phyloP scores from a whole-genome alignment of 2,888 invertebrate species.

The Luffia ferchaultella region DNA sequence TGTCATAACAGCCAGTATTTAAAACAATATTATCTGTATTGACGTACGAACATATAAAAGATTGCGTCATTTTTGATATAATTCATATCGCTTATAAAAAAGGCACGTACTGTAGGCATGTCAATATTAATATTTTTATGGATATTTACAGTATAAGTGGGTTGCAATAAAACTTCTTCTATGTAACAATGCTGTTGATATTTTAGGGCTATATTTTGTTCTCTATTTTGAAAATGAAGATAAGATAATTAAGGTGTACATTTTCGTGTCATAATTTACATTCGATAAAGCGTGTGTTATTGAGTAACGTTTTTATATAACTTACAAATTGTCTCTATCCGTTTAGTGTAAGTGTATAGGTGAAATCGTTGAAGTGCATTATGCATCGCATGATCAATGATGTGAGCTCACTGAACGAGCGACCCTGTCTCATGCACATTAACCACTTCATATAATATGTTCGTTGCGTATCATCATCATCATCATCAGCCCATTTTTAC shows the following conservation, averaged over 20 bases:
- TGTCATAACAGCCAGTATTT: neutral
- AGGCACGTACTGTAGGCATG: constrained; percentile 17
- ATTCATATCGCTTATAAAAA: constrained; percentile 12
- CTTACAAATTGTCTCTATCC: no score
- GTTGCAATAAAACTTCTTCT: no score
- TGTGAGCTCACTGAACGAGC: neutral
- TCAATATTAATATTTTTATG: constrained; percentile 13
- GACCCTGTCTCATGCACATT: neutral
- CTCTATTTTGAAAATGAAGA: no score
- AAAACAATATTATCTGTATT: neutral
- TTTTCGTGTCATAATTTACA: no score
- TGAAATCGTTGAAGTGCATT: neutral
- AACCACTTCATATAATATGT: no score
- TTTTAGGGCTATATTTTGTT: no score
- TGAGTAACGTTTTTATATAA: no score
- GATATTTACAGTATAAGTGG: constrained; percentile 3
- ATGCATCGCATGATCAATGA: neutral
- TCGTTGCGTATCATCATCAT: no score
- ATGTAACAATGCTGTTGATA: no score
- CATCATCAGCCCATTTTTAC: no score
- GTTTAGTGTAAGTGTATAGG: constrained; percentile 8
- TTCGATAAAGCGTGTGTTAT: no score
- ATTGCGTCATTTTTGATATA: neutral
- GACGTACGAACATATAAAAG: neutral
- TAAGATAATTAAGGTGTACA: no score